Evolutionary conservation across 2,113 vertebrate genomes (phyloP).

Genomic region (Coracopsis vasa): DNA sequence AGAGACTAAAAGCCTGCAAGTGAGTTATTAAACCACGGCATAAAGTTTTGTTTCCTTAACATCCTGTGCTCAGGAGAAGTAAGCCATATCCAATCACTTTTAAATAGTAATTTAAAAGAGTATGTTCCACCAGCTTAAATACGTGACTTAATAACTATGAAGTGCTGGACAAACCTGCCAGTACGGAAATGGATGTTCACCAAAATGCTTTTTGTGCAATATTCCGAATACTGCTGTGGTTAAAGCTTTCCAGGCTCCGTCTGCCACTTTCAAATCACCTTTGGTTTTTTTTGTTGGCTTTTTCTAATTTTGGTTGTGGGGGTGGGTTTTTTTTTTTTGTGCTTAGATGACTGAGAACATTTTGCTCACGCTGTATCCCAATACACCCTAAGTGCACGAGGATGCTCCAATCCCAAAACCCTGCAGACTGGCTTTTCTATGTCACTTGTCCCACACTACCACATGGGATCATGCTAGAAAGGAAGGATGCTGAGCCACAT

Average conservation of each 20-base stretch:
- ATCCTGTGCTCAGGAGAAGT: background rate
- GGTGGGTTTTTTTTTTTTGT: background rate
- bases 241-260: background rate
- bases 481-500: background rate
- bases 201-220: background rate
- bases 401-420: accelerated
- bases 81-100: background rate
- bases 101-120: background rate
- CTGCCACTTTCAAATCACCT: background rate
- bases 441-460: background rate
- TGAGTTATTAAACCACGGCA: background rate
- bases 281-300: background rate
- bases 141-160: background rate
- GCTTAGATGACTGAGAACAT: background rate
- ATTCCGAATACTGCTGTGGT: background rate
- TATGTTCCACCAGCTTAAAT: background rate
- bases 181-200: background rate
- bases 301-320: background rate
- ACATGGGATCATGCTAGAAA: accelerated
- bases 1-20: background rate
- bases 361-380: accelerated
- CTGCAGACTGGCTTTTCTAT: background rate
- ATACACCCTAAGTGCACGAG: background rate
- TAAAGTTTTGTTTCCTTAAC: background rate
- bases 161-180: background rate